Percentiles rank a stretch among this genome's conserved stretches.
These are phyloP conservation scores for Apis dorsata DNA, from an alignment of 1,140 invertebrate genomes.

Conservation along the genomic window DNA sequence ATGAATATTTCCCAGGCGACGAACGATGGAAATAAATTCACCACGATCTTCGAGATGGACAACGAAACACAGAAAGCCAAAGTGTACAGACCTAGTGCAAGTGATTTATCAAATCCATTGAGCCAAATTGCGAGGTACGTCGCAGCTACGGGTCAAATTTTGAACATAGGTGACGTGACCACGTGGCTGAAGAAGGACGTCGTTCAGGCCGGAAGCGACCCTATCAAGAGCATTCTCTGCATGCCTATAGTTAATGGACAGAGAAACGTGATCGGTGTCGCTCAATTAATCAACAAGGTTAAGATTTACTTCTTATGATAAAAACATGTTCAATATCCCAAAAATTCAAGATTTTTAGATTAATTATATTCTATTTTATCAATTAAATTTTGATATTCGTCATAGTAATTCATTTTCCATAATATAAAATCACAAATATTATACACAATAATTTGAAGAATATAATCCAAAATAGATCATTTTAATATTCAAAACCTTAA, in stretches of 20 bases:
- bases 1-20: constrained; percentile 68
- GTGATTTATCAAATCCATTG: constrained; percentile 82
- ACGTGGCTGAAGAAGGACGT: constrained; percentile 84
- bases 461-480: too few relatives aligned
- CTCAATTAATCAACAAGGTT: constrained; percentile 96
- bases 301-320: too few relatives aligned
- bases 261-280: constrained; percentile 93
- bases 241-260: constrained; percentile 96
- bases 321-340: too few relatives aligned
- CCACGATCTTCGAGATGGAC: constrained; percentile 89
- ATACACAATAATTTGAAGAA: background rate
- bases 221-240: constrained; percentile 88
- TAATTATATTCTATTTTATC: too few relatives aligned
- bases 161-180: constrained; percentile 91
- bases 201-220: constrained; percentile 81
- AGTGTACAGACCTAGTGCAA: constrained; percentile 80
- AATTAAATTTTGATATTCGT: too few relatives aligned
- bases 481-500: too few relatives aligned
- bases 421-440: too few relatives aligned
- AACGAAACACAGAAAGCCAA: constrained; percentile 81
- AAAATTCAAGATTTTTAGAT: background rate
- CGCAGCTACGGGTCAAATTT: constrained; percentile 88
- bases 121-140: constrained; percentile 91
- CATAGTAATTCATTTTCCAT: too few relatives aligned
- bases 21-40: constrained; percentile 84